Conservation (phyloP, 2,113 vertebrate genomes). For the Tichodroma muraria region DNA sequence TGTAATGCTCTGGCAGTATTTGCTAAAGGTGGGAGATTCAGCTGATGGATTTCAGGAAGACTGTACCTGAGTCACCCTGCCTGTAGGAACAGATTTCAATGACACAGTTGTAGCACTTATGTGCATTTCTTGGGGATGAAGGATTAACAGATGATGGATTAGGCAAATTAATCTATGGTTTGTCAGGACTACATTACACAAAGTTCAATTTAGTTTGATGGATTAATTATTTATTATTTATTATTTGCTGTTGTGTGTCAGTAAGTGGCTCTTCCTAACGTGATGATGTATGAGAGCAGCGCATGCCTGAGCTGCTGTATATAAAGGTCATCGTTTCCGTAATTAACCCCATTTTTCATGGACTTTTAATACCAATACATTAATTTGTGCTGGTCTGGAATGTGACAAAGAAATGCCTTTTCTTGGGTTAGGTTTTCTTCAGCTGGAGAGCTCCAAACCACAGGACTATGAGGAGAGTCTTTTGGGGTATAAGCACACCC, state of each 20-base stretch:
- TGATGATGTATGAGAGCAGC: conserved; percentile 44
- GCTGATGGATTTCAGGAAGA: not conserved
- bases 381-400: conserved; percentile 20
- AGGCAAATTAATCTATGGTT: conserved; percentile 59
- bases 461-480: not conserved
- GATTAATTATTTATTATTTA: conserved; percentile 59
- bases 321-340: conserved; percentile 34
- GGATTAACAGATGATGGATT: conserved; percentile 54
- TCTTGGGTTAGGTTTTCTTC: not conserved
- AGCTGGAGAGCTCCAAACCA: not conserved
- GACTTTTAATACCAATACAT: conserved; percentile 18
- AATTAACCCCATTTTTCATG: conserved; percentile 64
- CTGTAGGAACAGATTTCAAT: not conserved
- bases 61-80: not conserved
- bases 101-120: not conserved
- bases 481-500: not conserved
- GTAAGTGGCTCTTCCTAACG: conserved; percentile 11
- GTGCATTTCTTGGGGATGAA: not conserved
- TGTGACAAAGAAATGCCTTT: conserved; percentile 2
- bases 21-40: not conserved
- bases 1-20: not conserved
- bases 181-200: conserved; percentile 20
- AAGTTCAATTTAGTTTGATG: conserved; percentile 49
- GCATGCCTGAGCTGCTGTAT: conserved; percentile 25
- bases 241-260: conserved; percentile 50